Percentiles rank a stretch among this genome's conserved stretches.
Evolutionary conservation across 2,113 vertebrate species (phyloP).

Genomic region (Aepyceros melampus): DNA sequence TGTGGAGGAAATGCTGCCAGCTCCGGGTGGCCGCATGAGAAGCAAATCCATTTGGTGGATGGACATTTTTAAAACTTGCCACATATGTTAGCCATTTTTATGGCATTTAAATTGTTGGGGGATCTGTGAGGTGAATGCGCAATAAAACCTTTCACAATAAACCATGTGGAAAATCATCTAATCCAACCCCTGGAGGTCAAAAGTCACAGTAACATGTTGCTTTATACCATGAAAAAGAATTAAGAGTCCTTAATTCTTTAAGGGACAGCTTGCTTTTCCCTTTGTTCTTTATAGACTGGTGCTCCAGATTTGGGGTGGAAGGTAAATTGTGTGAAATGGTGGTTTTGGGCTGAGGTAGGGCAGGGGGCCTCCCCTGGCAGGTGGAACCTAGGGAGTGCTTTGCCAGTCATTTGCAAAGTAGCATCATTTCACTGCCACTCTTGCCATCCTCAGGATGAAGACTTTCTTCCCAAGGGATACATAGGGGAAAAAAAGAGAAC

Average conservation of each 20-base stretch:
- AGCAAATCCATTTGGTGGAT: slow-evolving; percentile 1
- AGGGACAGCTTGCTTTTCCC: not conserved
- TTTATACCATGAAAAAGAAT: slow-evolving; percentile 47
- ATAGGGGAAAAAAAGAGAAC: not conserved
- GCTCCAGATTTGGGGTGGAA: not conserved
- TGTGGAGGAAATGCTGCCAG: not conserved
- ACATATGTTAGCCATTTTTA: slow-evolving; percentile 66
- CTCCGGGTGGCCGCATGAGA: not conserved
- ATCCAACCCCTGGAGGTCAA: slow-evolving; percentile 53
- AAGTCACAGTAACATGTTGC: slow-evolving; percentile 53
- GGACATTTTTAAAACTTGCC: slow-evolving; percentile 52
- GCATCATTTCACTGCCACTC: not conserved
- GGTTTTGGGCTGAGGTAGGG: not conserved
- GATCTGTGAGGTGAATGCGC: slow-evolving; percentile 25
- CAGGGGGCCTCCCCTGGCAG: not conserved
- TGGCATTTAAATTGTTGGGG: slow-evolving; percentile 56
- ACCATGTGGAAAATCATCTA: slow-evolving; percentile 60
- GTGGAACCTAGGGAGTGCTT: not conserved
- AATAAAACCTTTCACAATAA: slow-evolving; percentile 65
- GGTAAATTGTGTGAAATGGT: not conserved
- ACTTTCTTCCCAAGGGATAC: not conserved
- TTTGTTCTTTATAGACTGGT: slow-evolving; percentile 28
- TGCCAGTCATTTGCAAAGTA: not conserved
- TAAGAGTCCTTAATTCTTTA: not conserved
- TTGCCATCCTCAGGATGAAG: not conserved